phyloP scores from a whole-genome alignment of 2,797 vertebrate genomes.

The Artibeus jamaicensis region DNA sequence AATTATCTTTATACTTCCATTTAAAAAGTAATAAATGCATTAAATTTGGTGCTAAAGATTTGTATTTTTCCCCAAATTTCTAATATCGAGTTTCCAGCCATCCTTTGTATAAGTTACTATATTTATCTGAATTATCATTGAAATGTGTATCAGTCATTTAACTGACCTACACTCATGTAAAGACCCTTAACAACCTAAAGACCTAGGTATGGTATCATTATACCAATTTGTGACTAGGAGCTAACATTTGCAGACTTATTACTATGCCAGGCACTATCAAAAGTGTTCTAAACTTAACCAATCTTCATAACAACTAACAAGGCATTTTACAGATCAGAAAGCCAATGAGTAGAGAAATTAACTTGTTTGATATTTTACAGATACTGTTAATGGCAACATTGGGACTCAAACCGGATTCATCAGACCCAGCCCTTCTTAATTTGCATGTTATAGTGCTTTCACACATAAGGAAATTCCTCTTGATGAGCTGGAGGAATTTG shows the following conservation, averaged over 20 bases:
- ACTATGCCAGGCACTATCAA: background rate
- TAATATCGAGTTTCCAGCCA: background rate
- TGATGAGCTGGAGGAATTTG: background rate
- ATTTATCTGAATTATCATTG: background rate
- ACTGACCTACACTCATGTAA: background rate
- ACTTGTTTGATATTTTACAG: background rate
- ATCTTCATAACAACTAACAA: background rate
- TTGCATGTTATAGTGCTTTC: background rate
- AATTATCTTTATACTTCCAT: background rate
- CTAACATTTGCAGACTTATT: background rate
- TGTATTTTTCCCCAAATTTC: slow-evolving; percentile 14
- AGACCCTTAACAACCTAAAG: background rate
- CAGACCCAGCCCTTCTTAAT: background rate
- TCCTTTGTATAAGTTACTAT: background rate
- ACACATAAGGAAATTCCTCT: background rate
- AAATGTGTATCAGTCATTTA: background rate
- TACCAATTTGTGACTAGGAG: background rate
- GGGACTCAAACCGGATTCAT: background rate
- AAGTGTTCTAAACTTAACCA: background rate
- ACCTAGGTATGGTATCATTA: background rate
- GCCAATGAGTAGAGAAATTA: background rate
- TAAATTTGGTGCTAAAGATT: background rate
- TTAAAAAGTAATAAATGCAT: background rate
- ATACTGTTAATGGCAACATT: background rate
- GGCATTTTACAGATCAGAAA: background rate